Evolutionary conservation across 2,113 vertebrate species (phyloP).

Genomic region (Anarrhichthys ocellatus): DNA sequence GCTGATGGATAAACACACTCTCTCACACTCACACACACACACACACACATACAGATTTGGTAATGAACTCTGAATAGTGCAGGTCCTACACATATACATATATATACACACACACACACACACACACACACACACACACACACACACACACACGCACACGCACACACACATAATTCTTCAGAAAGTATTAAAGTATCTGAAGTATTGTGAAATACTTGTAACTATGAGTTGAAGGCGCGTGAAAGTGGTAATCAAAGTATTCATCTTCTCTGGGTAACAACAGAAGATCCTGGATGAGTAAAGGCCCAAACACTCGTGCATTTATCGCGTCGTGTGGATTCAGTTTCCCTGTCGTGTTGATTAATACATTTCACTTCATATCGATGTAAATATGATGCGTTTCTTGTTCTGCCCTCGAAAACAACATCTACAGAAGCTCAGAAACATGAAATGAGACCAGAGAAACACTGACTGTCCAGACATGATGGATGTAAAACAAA

Average conservation of each 20-base stretch:
- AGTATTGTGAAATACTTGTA: not conserved
- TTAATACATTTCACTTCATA: not conserved
- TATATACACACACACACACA: too few relatives aligned
- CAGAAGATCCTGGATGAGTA: not conserved
- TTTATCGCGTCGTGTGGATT: not conserved
- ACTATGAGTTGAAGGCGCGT: not conserved
- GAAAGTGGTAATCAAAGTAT: not conserved
- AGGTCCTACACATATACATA: conserved; percentile 22
- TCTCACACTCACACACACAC: too few relatives aligned
- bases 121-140: too few relatives aligned
- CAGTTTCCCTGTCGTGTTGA: not conserved
- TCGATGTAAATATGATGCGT: not conserved
- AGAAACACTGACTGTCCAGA: conserved; percentile 4
- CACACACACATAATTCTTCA: not conserved
- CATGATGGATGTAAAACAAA: not conserved
- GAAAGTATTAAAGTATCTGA: not conserved
- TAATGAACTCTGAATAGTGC: conserved; percentile 44
- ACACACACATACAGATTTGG: conserved; percentile 63
- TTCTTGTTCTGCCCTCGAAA: not conserved
- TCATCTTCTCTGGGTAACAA: not conserved
- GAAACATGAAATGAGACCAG: not conserved
- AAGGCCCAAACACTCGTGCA: not conserved
- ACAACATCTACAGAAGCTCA: conserved; percentile 3
- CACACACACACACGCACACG: not conserved
- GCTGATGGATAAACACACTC: not conserved